phyloP scores from a whole-genome alignment of 2,888 invertebrate genomes.

The Dioctria linearis region DNA sequence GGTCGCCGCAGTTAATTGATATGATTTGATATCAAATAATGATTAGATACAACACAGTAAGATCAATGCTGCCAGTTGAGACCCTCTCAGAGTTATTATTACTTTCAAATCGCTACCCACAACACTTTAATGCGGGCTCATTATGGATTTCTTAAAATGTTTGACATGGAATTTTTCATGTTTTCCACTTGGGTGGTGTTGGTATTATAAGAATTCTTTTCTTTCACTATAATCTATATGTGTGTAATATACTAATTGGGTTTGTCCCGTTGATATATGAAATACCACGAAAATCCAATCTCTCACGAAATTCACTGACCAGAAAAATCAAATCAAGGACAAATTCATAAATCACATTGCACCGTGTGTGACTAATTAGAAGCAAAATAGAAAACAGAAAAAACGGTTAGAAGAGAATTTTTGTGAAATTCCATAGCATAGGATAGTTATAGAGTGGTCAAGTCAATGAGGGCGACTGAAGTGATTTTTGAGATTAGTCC shows the following conservation, averaged over 20 bases:
- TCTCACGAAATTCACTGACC: slow-evolving; percentile 44
- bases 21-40: slow-evolving; percentile 28
- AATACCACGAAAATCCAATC: slow-evolving; percentile 12
- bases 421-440: background rate
- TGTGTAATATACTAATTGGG: slow-evolving; percentile 22
- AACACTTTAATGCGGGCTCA: background rate
- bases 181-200: slow-evolving; percentile 8
- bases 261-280: slow-evolving; percentile 23
- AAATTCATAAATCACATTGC: slow-evolving; percentile 50
- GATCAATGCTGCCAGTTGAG: background rate
- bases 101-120: slow-evolving; percentile 42
- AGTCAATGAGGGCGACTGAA: background rate
- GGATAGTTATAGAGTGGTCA: background rate
- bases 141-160: slow-evolving; percentile 7
- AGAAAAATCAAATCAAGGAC: slow-evolving; percentile 49
- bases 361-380: slow-evolving; percentile 46
- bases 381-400: background rate
- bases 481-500: no score
- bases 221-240: background rate
- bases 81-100: slow-evolving; percentile 5
- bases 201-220: slow-evolving; percentile 36
- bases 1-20: slow-evolving; percentile 30
- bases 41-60: slow-evolving; percentile 17
- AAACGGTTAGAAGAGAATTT: slow-evolving; percentile 2
- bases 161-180: slow-evolving; percentile 3